Evolutionary conservation across 2,797 vertebrate species (phyloP), one percentile per base, ranked within the genome.

Genomic region (Molossus molossus): DNA sequence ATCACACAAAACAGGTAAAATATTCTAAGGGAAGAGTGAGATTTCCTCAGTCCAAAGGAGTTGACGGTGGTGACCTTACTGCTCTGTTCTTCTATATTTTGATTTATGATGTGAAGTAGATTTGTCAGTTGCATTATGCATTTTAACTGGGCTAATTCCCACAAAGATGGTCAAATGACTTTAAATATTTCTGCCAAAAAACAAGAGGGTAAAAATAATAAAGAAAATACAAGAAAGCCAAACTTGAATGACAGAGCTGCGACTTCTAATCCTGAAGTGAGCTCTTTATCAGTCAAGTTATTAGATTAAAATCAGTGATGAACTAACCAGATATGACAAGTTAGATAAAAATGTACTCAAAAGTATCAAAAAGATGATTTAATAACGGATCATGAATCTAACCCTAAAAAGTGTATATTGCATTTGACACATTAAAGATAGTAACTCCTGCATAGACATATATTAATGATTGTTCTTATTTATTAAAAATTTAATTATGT

Each of bases 181-280:
- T 90, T 48, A 88, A 82, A 67, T 94, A 73, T 73, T 83, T 87
- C 18, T 86, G 10, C 21, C 67, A 93, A 65, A 8, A 69, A 95
- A 58, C 17, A 85, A 67, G 33, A 70, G 9, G 5, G n/a, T 69
- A 62, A 67, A 94, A 83, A 55, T 69, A 62, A 62, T 10, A 79
- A 65, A 93, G 20, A 87, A 94, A 85, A 29, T 11, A 80, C 6
- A 85, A 76, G n/a, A 5, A 70, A 91, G 45, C 18, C 62, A 83
- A 90, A 79, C 33, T 84, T 40, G 87, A 94, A 85, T 70, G 8
- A 20, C 9, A 90, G 33, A 87, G 23, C 9, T 53, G 8, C 2
- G 9, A 25, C 21, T 84, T 80, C 17, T 18, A 9, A 12, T 82
- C 27, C 23, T 53, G 11, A 94, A 82, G 9, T 37, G 25, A 80